Evolutionary conservation across 1,140 invertebrate species (phyloP), one percentile per base, ranked within the genome.

Genomic region (Orius laevigatus): DNA sequence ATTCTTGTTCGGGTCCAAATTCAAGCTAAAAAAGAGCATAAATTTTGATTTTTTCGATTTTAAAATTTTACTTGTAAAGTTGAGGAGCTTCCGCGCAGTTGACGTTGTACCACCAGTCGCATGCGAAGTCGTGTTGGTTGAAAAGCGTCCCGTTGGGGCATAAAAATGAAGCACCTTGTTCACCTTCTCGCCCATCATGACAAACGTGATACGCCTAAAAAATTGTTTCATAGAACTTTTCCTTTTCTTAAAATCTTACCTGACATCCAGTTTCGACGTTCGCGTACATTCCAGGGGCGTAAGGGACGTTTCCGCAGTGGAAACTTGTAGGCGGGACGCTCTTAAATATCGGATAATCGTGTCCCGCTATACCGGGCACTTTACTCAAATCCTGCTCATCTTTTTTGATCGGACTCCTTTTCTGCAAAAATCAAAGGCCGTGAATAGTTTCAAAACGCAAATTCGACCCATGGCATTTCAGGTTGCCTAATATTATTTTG

Each of bases 91-190:
- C 71, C 6, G 69, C 70, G 55, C 78, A 90, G 59, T 89, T 78
- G 0, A 89, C 86, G 59, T 90, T 90, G 65, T 88, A 89, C 86
- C 85, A 90, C 85, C 86, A 91, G 60, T 91, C 87, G 56, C 88
- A 91, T 18, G 82, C 74, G 55, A 90, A 88, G 58, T 85, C 81
- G 36, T 78, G 70, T 59, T 91, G 87, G 60, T 86, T 86, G 61
- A 90, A 92, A 40, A 91, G 67, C 0, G 88, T 91, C 0, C 86
- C 86, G 58, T 90, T 88, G 3, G 84, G 78, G 61, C 88, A 91
- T 0, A 91, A 72, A 62, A 91, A 90, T 0, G 74, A 71, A 0
- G 81, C 79, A 0, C 81, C 82, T 60, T 84, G 80, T 48, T 82
- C 70, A 10, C 81, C 81, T 56, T 86, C 81, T 3, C 82, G 73